Conservation (phyloP, 2,797 vertebrate genomes). For the Sebastes taczanowskii region DNA sequence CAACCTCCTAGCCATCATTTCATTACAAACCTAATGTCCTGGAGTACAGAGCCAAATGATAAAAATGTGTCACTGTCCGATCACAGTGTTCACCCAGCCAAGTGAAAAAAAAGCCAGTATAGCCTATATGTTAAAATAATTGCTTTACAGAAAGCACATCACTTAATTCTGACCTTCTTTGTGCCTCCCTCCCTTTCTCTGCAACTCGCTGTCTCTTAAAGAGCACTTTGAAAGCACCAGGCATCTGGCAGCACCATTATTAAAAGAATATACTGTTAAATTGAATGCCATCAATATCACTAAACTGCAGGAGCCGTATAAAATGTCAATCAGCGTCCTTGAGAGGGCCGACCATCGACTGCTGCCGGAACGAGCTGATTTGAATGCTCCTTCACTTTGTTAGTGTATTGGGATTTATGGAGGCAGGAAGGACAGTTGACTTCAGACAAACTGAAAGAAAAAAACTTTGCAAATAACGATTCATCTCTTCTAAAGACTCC, state of each 20-base stretch:
- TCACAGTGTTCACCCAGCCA: neutral
- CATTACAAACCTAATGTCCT: neutral
- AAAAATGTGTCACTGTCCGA: slow-evolving; percentile 2
- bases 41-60: slow-evolving; percentile 16
- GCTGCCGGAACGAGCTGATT: slow-evolving; percentile 47
- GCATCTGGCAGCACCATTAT: slow-evolving; percentile 51
- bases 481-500: neutral
- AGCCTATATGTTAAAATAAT: slow-evolving; percentile 32
- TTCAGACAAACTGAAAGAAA: slow-evolving; percentile 47
- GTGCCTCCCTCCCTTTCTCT: slow-evolving; percentile 29
- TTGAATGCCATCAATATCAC: slow-evolving; percentile 69
- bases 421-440: slow-evolving; percentile 39
- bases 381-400: slow-evolving; percentile 55
- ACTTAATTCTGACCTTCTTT: slow-evolving; percentile 57
- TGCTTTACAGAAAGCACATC: slow-evolving; percentile 40
- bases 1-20: neutral
- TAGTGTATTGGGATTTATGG: slow-evolving; percentile 66
- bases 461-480: slow-evolving; percentile 11
- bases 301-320: slow-evolving; percentile 66
- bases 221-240: slow-evolving; percentile 61
- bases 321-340: slow-evolving; percentile 69
- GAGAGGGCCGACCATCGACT: slow-evolving; percentile 44
- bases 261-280: slow-evolving; percentile 70
- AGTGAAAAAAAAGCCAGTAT: slow-evolving; percentile 9
- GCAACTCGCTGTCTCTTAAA: slow-evolving; percentile 58